phyloP scores from a whole-genome alignment of 2,888 invertebrate genomes.

The Aphodius sticticus region DNA sequence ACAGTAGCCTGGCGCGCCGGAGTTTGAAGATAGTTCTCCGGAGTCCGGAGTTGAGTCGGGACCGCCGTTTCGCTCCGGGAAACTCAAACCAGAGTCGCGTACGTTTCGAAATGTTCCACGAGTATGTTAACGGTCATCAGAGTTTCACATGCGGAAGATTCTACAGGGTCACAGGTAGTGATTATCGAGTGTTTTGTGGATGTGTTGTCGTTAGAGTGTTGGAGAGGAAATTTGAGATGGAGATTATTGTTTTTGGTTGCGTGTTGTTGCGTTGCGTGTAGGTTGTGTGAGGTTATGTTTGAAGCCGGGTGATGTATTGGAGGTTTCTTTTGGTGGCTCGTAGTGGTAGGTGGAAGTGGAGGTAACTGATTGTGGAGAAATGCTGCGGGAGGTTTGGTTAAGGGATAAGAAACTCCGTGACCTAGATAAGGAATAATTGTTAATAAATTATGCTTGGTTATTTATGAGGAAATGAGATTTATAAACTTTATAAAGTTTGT shows the following conservation, averaged over 20 bases:
- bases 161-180: conserved; percentile 26
- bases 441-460: background rate
- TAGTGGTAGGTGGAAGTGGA: background rate
- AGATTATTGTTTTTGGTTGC: background rate
- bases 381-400: background rate
- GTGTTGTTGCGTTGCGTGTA: background rate
- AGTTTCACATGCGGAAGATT: conserved; percentile 11
- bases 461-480: background rate
- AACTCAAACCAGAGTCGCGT: background rate
- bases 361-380: background rate
- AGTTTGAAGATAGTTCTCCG: conserved; percentile 6
- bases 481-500: background rate
- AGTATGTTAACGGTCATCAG: conserved; percentile 15
- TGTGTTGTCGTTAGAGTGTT: background rate
- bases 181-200: background rate
- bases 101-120: conserved; percentile 12
- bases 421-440: background rate
- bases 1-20: conserved; percentile 11
- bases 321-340: background rate
- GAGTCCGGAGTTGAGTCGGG: conserved; percentile 7
- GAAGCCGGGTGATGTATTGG: background rate
- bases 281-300: background rate
- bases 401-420: background rate
- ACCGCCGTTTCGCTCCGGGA: conserved; percentile 11
- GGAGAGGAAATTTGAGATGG: background rate